phyloP scores from a whole-genome alignment of 2,113 vertebrate genomes.

The Noctilio leporinus region DNA sequence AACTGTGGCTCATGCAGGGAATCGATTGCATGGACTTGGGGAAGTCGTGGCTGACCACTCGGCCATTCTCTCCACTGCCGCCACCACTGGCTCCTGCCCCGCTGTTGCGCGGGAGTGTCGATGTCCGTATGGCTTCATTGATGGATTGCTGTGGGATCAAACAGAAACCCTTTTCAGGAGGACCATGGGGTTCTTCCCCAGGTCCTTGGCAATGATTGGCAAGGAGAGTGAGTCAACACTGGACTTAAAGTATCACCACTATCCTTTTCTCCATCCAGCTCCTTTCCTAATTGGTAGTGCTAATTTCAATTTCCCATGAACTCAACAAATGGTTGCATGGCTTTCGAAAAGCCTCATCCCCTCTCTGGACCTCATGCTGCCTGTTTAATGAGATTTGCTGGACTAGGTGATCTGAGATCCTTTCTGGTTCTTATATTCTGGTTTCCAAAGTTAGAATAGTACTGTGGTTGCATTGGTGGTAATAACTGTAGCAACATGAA shows the following conservation, averaged over 20 bases:
- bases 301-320: neutral
- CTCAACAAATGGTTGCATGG: neutral
- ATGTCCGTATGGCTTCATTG: constrained; percentile 96
- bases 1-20: constrained; percentile 98
- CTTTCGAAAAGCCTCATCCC: neutral
- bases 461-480: neutral
- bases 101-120: constrained; percentile 91
- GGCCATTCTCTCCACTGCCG: constrained; percentile 93
- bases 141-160: constrained; percentile 94
- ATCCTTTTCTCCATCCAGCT: neutral
- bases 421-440: neutral
- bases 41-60: constrained; percentile 97
- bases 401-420: neutral
- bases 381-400: neutral
- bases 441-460: neutral
- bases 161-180: constrained; percentile 89
- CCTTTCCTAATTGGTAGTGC: neutral
- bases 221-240: constrained; percentile 41
- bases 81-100: constrained; percentile 89
- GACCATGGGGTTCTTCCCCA: constrained; percentile 81
- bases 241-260: neutral
- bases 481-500: neutral
- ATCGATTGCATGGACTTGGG: constrained; percentile 97
- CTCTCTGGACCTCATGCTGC: neutral
- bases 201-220: constrained; percentile 75